These are phyloP conservation scores for Molorchus minor DNA, from an alignment of 2,888 invertebrate genomes.

Conservation along the genomic window DNA sequence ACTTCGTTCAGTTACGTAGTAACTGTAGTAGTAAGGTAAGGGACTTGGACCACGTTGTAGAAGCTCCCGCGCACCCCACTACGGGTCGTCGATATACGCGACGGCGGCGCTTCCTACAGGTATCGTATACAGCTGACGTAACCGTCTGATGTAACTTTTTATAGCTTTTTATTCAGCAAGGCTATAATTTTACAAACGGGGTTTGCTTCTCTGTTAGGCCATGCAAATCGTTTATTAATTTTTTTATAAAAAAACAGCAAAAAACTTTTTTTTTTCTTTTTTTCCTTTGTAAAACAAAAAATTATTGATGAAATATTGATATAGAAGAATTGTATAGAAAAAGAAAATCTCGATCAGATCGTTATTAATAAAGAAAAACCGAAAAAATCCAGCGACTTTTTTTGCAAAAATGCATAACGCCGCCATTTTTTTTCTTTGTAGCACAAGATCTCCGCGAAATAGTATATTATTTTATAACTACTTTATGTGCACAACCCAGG, in stretches of 20 bases:
- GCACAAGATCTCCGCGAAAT: no score
- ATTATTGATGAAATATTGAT: neutral
- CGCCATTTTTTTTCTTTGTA: no score
- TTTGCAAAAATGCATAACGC: no score
- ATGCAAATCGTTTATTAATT: neutral
- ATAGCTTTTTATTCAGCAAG: conserved; percentile 1
- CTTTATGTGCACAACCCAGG: no score
- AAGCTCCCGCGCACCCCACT: conserved; percentile 5
- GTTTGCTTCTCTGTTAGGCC: neutral
- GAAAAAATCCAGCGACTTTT: no score
- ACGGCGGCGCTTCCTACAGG: conserved; percentile 18
- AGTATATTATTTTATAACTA: no score
- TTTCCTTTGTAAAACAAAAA: neutral
- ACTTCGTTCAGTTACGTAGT: no score
- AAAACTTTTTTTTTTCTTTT: no score
- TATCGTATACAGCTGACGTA: conserved; percentile 8
- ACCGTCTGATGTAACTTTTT: conserved; percentile 7
- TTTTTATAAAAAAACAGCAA: neutral
- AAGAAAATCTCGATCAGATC: no score
- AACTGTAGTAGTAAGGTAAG: no score
- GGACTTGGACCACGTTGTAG: conserved; percentile 8
- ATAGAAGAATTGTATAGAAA: neutral
- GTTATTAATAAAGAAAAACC: no score
- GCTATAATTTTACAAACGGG: neutral
- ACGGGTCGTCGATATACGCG: neutral